Evolutionary conservation across 2,888 invertebrate genomes (phyloP).

Genomic region (Synergus itoensis): DNA sequence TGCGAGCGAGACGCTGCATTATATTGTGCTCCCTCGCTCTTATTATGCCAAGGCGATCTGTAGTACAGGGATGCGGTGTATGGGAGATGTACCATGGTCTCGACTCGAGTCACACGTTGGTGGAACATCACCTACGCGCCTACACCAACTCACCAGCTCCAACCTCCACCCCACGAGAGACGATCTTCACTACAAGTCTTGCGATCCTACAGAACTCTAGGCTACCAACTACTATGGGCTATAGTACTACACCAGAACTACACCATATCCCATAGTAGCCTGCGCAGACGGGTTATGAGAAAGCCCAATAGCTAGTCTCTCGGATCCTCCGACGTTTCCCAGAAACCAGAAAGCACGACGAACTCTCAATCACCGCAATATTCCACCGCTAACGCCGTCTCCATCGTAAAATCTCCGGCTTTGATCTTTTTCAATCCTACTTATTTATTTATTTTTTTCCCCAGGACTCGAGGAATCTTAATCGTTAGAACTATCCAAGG

Average conservation of each 20-base stretch:
- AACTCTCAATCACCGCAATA: constrained; percentile 43
- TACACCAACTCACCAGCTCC: constrained; percentile 45
- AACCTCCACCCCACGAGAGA: constrained; percentile 27
- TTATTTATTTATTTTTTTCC: constrained; percentile 1
- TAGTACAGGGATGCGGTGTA: constrained; percentile 40
- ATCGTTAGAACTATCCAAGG: neutral
- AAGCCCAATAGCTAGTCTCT: constrained; percentile 52
- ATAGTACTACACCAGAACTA: constrained; percentile 6
- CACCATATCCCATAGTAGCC: constrained; percentile 48
- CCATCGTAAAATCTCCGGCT: constrained; percentile 32
- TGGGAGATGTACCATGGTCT: constrained; percentile 42
- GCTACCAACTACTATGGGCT: constrained; percentile 9
- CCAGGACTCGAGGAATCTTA: constrained; percentile 3
- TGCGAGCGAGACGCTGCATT: constrained; percentile 60
- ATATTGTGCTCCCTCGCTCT: constrained; percentile 64
- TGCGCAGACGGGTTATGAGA: constrained; percentile 60
- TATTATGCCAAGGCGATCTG: constrained; percentile 60
- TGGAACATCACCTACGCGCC: constrained; percentile 44
- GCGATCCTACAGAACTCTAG: constrained; percentile 6
- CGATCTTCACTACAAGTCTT: constrained; percentile 13
- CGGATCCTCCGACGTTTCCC: constrained; percentile 55
- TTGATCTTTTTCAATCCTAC: constrained; percentile 32
- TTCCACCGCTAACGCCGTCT: constrained; percentile 37
- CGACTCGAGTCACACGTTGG: constrained; percentile 42
- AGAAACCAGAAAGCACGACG: constrained; percentile 67